These are phyloP conservation scores for Noctilio leporinus DNA, from an alignment of 2,113 vertebrate species.

Conservation along the genomic window DNA sequence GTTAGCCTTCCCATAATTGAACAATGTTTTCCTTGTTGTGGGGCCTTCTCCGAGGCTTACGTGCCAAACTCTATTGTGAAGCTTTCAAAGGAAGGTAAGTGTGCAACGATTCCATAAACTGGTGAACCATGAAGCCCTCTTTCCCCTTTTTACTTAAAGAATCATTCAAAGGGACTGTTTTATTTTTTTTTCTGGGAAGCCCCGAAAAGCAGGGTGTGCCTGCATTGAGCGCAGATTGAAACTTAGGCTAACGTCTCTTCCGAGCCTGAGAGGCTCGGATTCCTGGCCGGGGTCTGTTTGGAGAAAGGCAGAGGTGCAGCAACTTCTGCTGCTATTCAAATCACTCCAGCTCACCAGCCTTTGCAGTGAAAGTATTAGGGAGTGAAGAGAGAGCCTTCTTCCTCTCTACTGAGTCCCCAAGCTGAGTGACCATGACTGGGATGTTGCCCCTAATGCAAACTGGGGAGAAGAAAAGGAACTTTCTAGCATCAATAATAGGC, in stretches of 20 bases:
- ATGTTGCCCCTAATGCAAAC: not conserved
- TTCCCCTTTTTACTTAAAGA: not conserved
- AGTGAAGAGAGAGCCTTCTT: not conserved
- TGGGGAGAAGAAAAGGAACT: rapidly evolving
- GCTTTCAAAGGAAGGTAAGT: not conserved
- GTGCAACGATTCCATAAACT: not conserved
- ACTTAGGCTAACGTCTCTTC: not conserved
- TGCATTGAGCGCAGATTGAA: not conserved
- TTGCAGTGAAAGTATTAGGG: rapidly evolving
- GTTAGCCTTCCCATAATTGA: not conserved
- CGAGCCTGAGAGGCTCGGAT: not conserved
- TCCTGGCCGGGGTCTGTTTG: not conserved
- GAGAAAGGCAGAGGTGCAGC: not conserved
- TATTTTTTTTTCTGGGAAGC: not conserved
- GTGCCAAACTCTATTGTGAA: not conserved
- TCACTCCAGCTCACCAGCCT: not conserved
- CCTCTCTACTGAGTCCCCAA: not conserved
- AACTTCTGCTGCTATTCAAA: not conserved
- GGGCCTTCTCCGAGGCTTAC: not conserved
- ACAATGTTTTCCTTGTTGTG: not conserved
- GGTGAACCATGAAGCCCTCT: not conserved
- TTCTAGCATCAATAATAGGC: not conserved
- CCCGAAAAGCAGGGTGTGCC: not conserved
- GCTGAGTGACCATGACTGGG: no score
- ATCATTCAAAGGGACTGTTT: not conserved